A percentile compares a stretch with the other conserved stretches of the same genome.
Evolutionary conservation across 2,113 vertebrate species (phyloP).

Genomic region (Anhinga rufa): DNA sequence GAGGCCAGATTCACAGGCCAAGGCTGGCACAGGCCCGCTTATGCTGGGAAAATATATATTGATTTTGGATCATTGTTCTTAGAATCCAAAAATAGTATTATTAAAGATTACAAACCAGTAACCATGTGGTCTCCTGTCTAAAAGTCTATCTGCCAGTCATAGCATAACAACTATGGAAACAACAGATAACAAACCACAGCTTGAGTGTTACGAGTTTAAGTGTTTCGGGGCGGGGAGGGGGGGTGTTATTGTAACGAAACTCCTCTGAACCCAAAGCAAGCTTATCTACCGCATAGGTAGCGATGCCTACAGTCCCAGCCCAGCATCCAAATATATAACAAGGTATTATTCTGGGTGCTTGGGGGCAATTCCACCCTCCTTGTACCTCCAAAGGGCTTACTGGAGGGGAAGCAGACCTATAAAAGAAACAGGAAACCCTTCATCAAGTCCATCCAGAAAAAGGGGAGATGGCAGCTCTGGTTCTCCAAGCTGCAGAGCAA

Average conservation of each 20-base stretch:
- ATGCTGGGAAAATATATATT: conserved; percentile 45
- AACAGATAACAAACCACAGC: not conserved
- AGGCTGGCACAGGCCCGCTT: not conserved
- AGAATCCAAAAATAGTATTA: not conserved
- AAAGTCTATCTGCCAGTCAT: not conserved
- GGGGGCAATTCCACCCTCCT: not conserved
- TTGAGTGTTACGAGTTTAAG: not conserved
- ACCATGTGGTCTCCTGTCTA: not conserved
- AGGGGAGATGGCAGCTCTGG: not conserved
- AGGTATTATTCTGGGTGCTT: not conserved
- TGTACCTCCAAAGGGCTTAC: accelerated
- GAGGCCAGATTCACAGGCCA: conserved; percentile 14
- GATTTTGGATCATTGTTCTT: conserved; percentile 29
- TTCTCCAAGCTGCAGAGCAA: not conserved
- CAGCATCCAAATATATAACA: not conserved
- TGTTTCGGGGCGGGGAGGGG: not conserved
- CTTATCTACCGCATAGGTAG: not conserved
- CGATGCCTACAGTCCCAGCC: not conserved
- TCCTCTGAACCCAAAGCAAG: not conserved
- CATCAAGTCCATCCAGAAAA: not conserved
- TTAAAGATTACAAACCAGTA: conserved; percentile 13
- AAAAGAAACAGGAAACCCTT: not conserved
- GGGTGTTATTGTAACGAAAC: not conserved
- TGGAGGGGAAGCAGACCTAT: not conserved
- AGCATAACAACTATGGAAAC: not conserved